phyloP scores from a whole-genome alignment of 2,113 vertebrate species.

The Vulpes vulpes region DNA sequence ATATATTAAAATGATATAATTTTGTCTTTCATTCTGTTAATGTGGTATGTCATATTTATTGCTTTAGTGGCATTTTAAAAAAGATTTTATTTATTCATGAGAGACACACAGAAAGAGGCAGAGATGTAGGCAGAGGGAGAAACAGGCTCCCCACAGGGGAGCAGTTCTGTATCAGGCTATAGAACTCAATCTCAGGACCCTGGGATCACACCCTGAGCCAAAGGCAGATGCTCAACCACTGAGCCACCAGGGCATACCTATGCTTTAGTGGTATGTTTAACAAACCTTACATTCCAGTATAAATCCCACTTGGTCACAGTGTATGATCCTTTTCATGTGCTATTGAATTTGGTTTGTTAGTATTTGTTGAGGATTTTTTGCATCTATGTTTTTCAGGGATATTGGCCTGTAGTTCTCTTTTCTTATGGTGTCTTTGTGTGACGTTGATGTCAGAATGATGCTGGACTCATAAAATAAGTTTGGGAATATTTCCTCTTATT shows the following conservation, averaged over 20 bases:
- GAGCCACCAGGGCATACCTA: too few species aligned
- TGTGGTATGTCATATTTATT: neutral
- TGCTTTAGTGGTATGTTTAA: neutral
- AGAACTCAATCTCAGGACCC: too few species aligned
- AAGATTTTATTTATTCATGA: too few species aligned
- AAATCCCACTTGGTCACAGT: neutral
- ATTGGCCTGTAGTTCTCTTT: neutral
- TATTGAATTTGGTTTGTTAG: neutral
- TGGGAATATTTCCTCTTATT: neutral
- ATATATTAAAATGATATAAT: neutral
- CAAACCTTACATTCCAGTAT: neutral
- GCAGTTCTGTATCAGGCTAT: too few species aligned
- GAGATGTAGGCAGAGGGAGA: too few species aligned
- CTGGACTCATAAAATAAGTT: neutral
- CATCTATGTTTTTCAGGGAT: neutral
- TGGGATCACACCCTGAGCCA: too few species aligned
- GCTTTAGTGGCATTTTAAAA: neutral
- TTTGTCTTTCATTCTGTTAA: neutral
- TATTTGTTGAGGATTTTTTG: neutral
- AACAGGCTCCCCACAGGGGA: too few species aligned
- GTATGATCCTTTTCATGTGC: neutral
- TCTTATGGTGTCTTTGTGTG: neutral
- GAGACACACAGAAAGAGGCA: too few species aligned
- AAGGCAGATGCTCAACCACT: too few species aligned
- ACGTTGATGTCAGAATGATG: neutral